Evolutionary conservation across 2,113 vertebrate species (phyloP).

Genomic region (Candoia aspera): DNA sequence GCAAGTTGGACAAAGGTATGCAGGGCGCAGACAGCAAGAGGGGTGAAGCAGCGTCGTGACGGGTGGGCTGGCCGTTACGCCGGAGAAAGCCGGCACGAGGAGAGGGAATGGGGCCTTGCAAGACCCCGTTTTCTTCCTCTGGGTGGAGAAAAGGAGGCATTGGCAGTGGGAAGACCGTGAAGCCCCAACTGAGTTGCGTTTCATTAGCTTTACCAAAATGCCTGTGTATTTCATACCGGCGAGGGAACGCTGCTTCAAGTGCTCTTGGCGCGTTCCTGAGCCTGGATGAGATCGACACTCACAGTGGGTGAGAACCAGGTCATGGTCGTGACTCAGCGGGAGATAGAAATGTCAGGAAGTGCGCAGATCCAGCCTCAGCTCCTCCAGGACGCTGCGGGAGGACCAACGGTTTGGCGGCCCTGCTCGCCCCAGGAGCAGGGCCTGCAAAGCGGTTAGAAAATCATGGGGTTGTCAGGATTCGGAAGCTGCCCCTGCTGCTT

Average conservation of each 20-base stretch:
- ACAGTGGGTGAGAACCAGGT: background rate
- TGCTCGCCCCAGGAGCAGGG: no score
- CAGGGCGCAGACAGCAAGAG: accelerated
- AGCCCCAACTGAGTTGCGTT: background rate
- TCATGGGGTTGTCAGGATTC: no score
- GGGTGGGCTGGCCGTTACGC: no score
- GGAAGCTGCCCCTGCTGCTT: no score
- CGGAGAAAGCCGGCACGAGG: no score
- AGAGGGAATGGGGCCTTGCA: no score
- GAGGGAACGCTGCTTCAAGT: no score
- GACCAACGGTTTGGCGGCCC: no score
- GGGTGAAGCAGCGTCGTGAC: background rate
- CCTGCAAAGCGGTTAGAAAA: no score
- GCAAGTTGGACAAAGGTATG: slow-evolving; percentile 79
- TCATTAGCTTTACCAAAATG: background rate
- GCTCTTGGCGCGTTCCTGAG: background rate
- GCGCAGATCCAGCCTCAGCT: background rate
- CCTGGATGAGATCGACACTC: background rate
- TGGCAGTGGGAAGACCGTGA: no score
- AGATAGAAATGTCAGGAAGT: background rate
- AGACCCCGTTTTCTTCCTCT: background rate
- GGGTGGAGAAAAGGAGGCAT: background rate
- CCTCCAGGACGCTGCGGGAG: background rate
- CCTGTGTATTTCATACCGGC: no score
- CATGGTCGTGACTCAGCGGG: background rate